These are phyloP conservation scores for Plebejus argus DNA, from an alignment of 2,888 invertebrate species.

Conservation along the genomic window DNA sequence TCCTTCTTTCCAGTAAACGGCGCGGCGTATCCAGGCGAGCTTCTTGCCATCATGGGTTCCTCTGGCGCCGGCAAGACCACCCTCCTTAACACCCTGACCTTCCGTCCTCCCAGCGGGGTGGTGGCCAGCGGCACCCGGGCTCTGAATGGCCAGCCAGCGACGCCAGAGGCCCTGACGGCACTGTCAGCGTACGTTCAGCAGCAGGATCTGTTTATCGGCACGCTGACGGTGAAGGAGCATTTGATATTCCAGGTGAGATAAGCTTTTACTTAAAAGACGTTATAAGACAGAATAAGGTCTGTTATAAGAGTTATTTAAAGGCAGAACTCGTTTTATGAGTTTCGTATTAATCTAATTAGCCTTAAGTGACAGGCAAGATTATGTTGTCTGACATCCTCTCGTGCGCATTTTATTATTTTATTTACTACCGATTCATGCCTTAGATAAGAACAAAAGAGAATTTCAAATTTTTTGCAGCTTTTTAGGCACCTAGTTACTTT, in stretches of 20 bases:
- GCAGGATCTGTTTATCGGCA: constrained; percentile 95
- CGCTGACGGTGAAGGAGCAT: constrained; percentile 93
- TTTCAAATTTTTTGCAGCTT: too few species aligned
- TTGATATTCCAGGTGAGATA: constrained; percentile 88
- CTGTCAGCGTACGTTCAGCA: constrained; percentile 96
- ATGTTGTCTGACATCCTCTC: not conserved
- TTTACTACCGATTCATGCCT: not conserved
- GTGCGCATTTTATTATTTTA: not conserved
- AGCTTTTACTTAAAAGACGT: not conserved
- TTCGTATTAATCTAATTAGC: not conserved
- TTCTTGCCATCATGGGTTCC: constrained; percentile 93
- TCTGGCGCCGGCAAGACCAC: constrained; percentile 98
- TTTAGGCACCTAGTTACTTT: too few species aligned
- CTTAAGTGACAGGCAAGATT: not conserved
- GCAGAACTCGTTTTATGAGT: not conserved
- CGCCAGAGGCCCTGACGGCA: constrained; percentile 85
- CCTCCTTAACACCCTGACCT: constrained; percentile 92
- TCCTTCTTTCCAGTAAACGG: constrained; percentile 83
- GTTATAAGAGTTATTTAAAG: not conserved
- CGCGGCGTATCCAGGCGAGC: constrained; percentile 91
- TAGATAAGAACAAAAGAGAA: too few species aligned
- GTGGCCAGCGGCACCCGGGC: constrained; percentile 82
- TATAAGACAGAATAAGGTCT: not conserved
- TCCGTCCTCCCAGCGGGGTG: constrained; percentile 86
- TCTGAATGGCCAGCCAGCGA: constrained; percentile 89